Percentiles rank a stretch among this genome's conserved stretches.
Evolutionary conservation across 2,113 vertebrate species (phyloP).

Genomic region (Brachypodius melanocephalos): DNA sequence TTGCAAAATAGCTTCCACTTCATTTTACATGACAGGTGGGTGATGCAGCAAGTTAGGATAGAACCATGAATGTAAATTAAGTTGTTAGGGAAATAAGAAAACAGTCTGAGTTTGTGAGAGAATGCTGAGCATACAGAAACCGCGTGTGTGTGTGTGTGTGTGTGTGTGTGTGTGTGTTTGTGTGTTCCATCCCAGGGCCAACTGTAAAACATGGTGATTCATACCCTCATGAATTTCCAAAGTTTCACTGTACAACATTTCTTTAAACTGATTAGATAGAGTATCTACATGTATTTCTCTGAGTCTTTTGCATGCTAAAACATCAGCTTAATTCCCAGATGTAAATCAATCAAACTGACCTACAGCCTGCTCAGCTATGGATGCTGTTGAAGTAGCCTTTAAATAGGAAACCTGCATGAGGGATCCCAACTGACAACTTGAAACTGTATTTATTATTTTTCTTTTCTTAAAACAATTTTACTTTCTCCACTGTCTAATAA

Average conservation of each 20-base stretch:
- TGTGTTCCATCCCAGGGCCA: not conserved
- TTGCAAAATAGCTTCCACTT: not conserved
- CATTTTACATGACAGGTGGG: not conserved
- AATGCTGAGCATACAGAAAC: not conserved
- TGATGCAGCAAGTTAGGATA: not conserved
- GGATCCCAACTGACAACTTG: not conserved
- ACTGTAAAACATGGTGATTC: not conserved
- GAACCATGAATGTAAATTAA: not conserved
- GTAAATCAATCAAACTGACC: not conserved
- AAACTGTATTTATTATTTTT: not conserved
- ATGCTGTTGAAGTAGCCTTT: not conserved
- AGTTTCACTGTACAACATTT: not conserved
- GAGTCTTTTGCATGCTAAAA: not conserved
- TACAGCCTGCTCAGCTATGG: not conserved
- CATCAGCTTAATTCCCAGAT: not conserved
- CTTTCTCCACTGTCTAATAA: not conserved
- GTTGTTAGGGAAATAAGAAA: not conserved
- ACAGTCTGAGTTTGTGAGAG: not conserved
- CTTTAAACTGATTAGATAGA: not conserved
- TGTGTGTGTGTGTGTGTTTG: not conserved
- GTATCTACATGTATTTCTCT: not conserved
- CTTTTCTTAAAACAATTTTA: not conserved
- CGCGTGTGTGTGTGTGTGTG: not conserved
- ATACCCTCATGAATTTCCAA: not conserved
- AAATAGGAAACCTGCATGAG: not conserved